Percentiles rank a stretch among this genome's conserved stretches.
Evolutionary conservation across 2,888 invertebrate genomes (phyloP).

Genomic region (Diabrotica balteata): DNA sequence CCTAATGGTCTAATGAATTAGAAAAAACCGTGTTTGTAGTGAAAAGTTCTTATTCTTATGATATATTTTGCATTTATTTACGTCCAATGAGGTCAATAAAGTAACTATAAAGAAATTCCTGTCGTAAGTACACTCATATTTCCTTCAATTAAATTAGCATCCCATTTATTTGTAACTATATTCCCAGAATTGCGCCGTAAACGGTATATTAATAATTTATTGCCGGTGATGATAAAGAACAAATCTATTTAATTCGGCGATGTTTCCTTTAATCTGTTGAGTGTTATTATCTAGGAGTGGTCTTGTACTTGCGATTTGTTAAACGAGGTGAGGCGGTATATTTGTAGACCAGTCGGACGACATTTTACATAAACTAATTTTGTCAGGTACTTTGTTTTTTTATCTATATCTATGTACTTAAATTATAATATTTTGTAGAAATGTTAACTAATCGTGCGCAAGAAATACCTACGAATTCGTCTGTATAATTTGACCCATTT

Average conservation of each 20-base stretch:
- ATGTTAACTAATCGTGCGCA: no score
- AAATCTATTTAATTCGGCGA: slow-evolving; percentile 5
- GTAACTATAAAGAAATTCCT: slow-evolving; percentile 16
- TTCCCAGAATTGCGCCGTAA: slow-evolving; percentile 27
- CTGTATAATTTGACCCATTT: no score
- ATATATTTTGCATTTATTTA: slow-evolving; percentile 11
- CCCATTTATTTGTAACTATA: slow-evolving; percentile 14
- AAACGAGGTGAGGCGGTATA: slow-evolving; percentile 22
- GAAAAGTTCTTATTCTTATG: slow-evolving; percentile 20
- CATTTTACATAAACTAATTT: neutral
- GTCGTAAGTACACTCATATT: slow-evolving; percentile 18
- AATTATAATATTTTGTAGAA: no score
- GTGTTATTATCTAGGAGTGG: slow-evolving; percentile 21
- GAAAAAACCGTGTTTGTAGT: slow-evolving; percentile 16
- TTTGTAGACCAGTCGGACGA: slow-evolving; percentile 6
- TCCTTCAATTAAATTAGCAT: slow-evolving; percentile 22
- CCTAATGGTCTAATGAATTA: slow-evolving; percentile 15
- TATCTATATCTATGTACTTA: no score
- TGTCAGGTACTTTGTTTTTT: no score
- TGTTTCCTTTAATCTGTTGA: neutral
- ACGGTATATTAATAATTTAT: slow-evolving; percentile 17
- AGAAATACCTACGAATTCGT: no score
- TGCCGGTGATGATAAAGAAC: slow-evolving; percentile 12
- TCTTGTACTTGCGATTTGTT: slow-evolving; percentile 15
- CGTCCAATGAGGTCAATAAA: slow-evolving; percentile 26